These are phyloP conservation scores for Atethmia centrago DNA, from an alignment of 2,888 invertebrate genomes.

Conservation along the genomic window DNA sequence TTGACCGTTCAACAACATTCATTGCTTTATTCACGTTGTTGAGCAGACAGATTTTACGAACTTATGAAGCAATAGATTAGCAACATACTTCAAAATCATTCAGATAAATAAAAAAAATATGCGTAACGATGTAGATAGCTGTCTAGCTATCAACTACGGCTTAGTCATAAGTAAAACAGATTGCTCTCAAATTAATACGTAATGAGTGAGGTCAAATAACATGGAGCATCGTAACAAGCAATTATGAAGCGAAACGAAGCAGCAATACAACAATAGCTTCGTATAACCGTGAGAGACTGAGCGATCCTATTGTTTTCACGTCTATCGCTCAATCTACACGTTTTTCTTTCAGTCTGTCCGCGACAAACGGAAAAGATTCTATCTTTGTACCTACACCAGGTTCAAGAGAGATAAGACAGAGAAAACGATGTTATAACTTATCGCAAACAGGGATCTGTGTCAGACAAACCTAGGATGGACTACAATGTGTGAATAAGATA, in stretches of 20 bases:
- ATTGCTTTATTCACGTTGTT: too few species aligned
- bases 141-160: neutral
- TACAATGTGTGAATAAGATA: slow-evolving; percentile 4
- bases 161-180: slow-evolving; percentile 25
- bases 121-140: neutral
- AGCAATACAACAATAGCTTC: slow-evolving; percentile 36
- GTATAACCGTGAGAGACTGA: slow-evolving; percentile 29
- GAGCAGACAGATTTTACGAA: too few species aligned
- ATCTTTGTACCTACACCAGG: slow-evolving; percentile 2
- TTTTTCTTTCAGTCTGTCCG: slow-evolving; percentile 10
- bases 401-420: slow-evolving; percentile 24
- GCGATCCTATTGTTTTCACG: slow-evolving; percentile 32
- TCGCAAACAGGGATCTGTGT: slow-evolving; percentile 9
- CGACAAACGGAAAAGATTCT: neutral
- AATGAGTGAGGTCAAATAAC: slow-evolving; percentile 28
- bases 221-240: slow-evolving; percentile 46
- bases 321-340: slow-evolving; percentile 37
- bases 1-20: too few species aligned
- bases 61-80: too few species aligned
- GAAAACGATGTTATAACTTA: slow-evolving; percentile 12
- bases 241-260: slow-evolving; percentile 52
- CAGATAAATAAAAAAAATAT: too few species aligned
- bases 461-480: slow-evolving; percentile 8
- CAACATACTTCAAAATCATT: too few species aligned
- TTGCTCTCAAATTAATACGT: slow-evolving; percentile 14